Base-by-base conservation (phyloP, 2,797 vertebrate species). In the Pterois miles region DNA sequence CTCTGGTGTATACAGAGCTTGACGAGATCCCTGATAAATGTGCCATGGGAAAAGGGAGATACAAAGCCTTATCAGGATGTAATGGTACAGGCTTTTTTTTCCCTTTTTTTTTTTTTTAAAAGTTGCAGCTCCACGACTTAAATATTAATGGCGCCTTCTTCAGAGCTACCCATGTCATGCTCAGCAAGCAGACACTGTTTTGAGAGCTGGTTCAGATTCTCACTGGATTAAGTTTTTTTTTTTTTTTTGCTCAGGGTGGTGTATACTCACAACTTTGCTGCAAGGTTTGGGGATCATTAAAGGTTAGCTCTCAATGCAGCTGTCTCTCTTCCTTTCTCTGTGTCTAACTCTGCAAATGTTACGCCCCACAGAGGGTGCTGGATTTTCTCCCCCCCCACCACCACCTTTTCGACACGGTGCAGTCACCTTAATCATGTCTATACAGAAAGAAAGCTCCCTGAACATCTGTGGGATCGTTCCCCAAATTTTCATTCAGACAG, bases 21-120 rank as follows among this genome's bases (percentile, higher is more conserved):
- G 86, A 88, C 73, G 75, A 89, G 88, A 91, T 91, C 84, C 78
- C 85, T 90, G 91, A 93, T 94, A 90, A 94, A 94, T 88, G 86
- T 90, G 84, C 86, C 87, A 80, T 71, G 85, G 85, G 87, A 89
- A 75, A 86, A 79, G 65, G 71, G 70, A 86, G 86, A 91, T 90
- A 91, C 81, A 92, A 89, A 91, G 83, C 74, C 88, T 92, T 91
- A 92, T 94, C 91, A 81, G 90, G 88, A 91, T 91, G 83, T 89
- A 89, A 88, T 91, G 87, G 88, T 83, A 86, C 84, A 77, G 74
- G 85, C 86, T 87, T 84, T 90, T 56, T 54, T 31, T 57, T n/a
- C 86, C 86, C 83, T 90, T 56, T 54, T 31, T 57, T n/a, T n/a
- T 18, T 43, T 43, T 29, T 20, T 64, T 90, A 90, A 87, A 91